These are phyloP conservation scores for Ooceraea biroi DNA, from an alignment of 1,140 invertebrate genomes.

Conservation along the genomic window DNA sequence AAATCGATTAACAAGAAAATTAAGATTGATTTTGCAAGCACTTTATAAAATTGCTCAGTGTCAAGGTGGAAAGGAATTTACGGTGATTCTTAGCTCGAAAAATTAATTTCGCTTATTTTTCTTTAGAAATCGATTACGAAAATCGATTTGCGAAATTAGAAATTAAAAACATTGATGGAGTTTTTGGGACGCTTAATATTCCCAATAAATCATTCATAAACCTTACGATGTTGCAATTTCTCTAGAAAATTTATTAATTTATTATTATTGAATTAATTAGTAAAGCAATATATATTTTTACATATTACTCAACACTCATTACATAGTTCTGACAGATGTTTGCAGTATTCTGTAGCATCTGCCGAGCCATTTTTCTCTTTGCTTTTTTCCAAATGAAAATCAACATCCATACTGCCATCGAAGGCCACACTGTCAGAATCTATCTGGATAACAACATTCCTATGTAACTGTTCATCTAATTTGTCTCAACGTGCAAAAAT, in stretches of 20 bases:
- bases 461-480: neutral
- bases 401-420: conserved; percentile 30
- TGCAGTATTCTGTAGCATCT: neutral
- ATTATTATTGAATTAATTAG: no score
- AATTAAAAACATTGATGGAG: neutral
- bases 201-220: neutral
- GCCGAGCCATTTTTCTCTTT: neutral
- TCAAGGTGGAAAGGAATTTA: neutral
- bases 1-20: neutral
- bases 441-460: conserved; percentile 72
- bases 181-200: no score
- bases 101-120: neutral
- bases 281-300: neutral
- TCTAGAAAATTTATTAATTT: no score
- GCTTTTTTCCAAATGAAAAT: neutral
- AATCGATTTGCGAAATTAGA: neutral
- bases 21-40: neutral
- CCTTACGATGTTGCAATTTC: neutral
- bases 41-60: no score
- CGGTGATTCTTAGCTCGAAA: neutral
- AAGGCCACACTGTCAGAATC: no score
- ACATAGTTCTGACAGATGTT: conserved; percentile 28
- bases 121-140: neutral
- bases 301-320: neutral
- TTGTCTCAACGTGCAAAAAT: neutral